These are phyloP conservation scores for Brachionus rotundiformis DNA, from an alignment of 1,140 invertebrate species.

Conservation along the genomic window DNA sequence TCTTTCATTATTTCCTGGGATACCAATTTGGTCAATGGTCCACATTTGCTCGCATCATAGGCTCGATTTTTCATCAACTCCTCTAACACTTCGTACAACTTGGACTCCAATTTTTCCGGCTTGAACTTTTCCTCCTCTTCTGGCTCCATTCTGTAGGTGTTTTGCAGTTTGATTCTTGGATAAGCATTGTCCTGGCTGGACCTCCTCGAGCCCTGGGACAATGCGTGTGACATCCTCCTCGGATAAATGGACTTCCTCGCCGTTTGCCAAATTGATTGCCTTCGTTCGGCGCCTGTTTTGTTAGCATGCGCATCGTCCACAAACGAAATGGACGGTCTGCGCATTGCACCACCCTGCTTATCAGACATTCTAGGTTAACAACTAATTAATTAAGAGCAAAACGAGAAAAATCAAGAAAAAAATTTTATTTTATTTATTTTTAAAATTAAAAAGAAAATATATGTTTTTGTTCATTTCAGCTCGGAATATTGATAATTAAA, in stretches of 20 bases:
- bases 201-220: slow-evolving; percentile 27
- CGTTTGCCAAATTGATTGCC: slow-evolving; percentile 37
- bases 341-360: background rate
- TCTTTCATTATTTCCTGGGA: slow-evolving; percentile 55
- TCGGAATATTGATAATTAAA: slow-evolving; percentile 38
- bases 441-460: background rate
- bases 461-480: background rate
- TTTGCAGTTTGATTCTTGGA: slow-evolving; percentile 52
- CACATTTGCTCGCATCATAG: slow-evolving; percentile 54
- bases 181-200: slow-evolving; percentile 45
- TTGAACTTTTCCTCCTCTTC: slow-evolving; percentile 54
- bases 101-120: slow-evolving; percentile 53
- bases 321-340: slow-evolving; percentile 42
- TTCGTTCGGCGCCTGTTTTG: background rate
- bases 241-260: background rate
- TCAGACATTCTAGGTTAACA: slow-evolving; percentile 16
- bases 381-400: too few species aligned
- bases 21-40: background rate
- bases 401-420: background rate
- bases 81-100: slow-evolving; percentile 55
- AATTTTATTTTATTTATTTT: background rate
- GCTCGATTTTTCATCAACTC: slow-evolving; percentile 51
- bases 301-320: slow-evolving; percentile 1
- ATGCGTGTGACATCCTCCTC: background rate
- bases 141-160: slow-evolving; percentile 55